phyloP scores from a whole-genome alignment of 2,113 vertebrate genomes.

The Tetraodon nigroviridis region DNA sequence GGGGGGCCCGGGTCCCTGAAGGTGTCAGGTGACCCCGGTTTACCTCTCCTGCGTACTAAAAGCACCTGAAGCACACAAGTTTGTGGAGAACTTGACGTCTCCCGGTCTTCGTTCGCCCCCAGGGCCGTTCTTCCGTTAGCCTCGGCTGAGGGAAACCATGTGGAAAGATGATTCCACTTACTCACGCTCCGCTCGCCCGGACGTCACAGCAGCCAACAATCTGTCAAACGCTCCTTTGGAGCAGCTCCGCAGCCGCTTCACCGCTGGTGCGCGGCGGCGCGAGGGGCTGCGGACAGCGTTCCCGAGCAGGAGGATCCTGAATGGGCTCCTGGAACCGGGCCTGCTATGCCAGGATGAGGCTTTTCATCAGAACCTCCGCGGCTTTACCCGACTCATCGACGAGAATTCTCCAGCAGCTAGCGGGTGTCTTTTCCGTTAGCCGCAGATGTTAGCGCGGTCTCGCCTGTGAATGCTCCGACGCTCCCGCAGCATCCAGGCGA shows the following conservation, averaged over 20 bases:
- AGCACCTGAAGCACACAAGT: too few species aligned
- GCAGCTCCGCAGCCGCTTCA: background rate
- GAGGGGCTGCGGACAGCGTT: background rate
- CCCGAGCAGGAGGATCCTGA: constrained; percentile 7
- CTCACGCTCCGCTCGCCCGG: constrained; percentile 24
- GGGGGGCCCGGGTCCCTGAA: too few species aligned
- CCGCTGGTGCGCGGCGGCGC: too few species aligned
- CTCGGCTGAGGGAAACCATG: constrained; percentile 58
- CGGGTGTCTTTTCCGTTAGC: constrained; percentile 39
- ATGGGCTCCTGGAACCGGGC: background rate
- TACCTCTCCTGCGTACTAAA: too few species aligned
- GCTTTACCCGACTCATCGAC: constrained; percentile 3
- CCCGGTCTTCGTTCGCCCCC: constrained; percentile 56
- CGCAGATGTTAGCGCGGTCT: constrained; percentile 65
- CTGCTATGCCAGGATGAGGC: too few species aligned
- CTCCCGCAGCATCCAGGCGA: constrained; percentile 20
- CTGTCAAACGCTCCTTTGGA: constrained; percentile 17
- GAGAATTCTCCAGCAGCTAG: constrained; percentile 31
- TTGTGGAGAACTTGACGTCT: background rate
- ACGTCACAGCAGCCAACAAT: constrained; percentile 37
- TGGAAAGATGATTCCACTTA: constrained; percentile 42
- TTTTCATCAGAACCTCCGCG: too few species aligned
- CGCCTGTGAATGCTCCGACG: constrained; percentile 34
- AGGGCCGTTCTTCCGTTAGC: constrained; percentile 54
- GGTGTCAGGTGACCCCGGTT: too few species aligned